Conservation (phyloP, 2,888 invertebrate species). For the Eustalomyia histrio region DNA sequence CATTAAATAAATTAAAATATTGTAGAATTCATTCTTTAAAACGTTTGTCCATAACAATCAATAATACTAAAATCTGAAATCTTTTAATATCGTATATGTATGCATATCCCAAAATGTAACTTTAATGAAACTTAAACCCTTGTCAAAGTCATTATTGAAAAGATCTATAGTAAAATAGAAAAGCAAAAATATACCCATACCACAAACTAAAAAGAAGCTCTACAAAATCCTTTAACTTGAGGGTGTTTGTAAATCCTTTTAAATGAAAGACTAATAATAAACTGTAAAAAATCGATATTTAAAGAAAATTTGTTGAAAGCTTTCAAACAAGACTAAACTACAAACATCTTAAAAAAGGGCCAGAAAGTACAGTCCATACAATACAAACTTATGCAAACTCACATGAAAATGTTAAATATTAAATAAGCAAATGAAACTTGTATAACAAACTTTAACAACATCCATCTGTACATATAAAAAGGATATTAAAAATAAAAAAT, state of each 20-base stretch:
- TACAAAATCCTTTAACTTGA: slow-evolving; percentile 8
- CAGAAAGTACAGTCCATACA: slow-evolving; percentile 60
- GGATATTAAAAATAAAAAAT: slow-evolving; percentile 40
- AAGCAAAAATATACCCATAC: slow-evolving; percentile 11
- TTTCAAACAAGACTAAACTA: slow-evolving; percentile 36
- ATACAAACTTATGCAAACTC: slow-evolving; percentile 14
- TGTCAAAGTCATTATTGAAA: slow-evolving; percentile 73
- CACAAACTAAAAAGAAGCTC: background rate
- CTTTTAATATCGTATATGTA: background rate
- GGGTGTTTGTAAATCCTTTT: slow-evolving; percentile 17
- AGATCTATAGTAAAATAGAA: slow-evolving; percentile 15
- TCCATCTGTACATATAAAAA: slow-evolving; percentile 21
- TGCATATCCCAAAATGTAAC: background rate
- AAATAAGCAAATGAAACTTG: slow-evolving; percentile 32
- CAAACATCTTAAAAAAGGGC: slow-evolving; percentile 51
- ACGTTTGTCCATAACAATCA: slow-evolving; percentile 6
- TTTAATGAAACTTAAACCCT: slow-evolving; percentile 67
- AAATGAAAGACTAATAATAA: slow-evolving; percentile 29
- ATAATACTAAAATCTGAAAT: slow-evolving; percentile 15
- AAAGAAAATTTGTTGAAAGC: slow-evolving; percentile 41
- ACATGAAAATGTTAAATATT: slow-evolving; percentile 32
- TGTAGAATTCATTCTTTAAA: no score
- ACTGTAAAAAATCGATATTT: slow-evolving; percentile 52
- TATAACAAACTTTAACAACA: slow-evolving; percentile 31
- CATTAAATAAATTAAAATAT: no score